Evolutionary conservation across 2,113 vertebrate species (phyloP), one percentile per base, ranked within the genome.

Genomic region (Lagopus muta): DNA sequence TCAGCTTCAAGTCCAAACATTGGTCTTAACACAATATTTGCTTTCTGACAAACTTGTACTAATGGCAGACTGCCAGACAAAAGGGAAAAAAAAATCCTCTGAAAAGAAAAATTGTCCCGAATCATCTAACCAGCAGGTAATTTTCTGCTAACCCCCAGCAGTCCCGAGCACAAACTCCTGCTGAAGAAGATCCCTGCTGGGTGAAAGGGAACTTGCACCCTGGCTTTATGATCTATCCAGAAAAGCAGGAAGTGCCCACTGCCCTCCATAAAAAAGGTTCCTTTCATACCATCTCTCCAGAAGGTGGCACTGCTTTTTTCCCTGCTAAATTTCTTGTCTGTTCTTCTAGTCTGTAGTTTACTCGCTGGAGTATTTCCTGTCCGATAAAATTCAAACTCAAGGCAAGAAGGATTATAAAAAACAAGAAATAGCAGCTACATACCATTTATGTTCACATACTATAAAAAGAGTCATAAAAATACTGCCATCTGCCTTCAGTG

Each of bases 381-480:
- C 62, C 70, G 52, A 69, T 42, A 71, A 93, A 94, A 89, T 13
- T n/a, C 76, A 92, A 88, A 93, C 48, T 94, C 88, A 80, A 90
- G 66, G 79, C 88, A 90, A 95, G 58, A 71, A 85, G 62, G 52
- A 85, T 81, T 36, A 89, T 67, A 40, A 77, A 94, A 69, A 84
- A 8, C n/a, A 71, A 76, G 40, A 43, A 95, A 34, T 58, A 92
- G 78, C 43, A 95, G 76, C 11, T 69, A 58, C 52, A 66, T 58
- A 22, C 17, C 64, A 66, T 92, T 94, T 76, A 76, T 38, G 36
- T 38, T 94, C 73, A 83, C n/a, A 43, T 62, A 85, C 24, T 94
- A 94, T 65, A 96, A 94, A 95, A 91, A 91, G 65, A 30, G 19
- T 93, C 84, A 90, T 79, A 76, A 95, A 96, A 96, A 96, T 94